These are phyloP conservation scores for Xenops minutus DNA, from an alignment of 2,797 vertebrate species.

Conservation along the genomic window DNA sequence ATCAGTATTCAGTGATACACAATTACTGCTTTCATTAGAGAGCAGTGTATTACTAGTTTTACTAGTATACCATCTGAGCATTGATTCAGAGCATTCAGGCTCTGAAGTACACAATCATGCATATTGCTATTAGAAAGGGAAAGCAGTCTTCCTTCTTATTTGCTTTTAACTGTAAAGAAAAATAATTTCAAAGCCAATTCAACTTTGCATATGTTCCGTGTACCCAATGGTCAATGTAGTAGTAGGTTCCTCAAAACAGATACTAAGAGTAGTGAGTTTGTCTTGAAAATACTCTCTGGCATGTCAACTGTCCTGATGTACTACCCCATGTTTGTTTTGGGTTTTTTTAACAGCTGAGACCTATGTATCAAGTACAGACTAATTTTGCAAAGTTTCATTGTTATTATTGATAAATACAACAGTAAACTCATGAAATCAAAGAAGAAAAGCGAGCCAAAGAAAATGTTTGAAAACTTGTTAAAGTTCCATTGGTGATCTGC, in stretches of 20 bases:
- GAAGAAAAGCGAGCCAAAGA: not conserved
- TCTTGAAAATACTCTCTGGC: not conserved
- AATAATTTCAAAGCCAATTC: not conserved
- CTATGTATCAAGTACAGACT: not conserved
- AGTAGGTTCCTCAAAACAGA: not conserved
- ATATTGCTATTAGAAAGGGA: not conserved
- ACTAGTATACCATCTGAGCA: not conserved
- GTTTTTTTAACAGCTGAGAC: not conserved
- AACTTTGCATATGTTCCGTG: not conserved
- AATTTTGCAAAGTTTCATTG: not conserved
- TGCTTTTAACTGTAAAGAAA: not conserved
- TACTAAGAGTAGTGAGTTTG: not conserved
- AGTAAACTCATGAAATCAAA: not conserved
- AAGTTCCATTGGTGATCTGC: not conserved
- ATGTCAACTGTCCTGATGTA: not conserved
- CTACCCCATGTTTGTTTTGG: not conserved
- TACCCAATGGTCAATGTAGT: not conserved
- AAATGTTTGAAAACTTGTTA: not conserved
- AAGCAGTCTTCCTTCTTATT: not conserved
- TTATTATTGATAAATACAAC: not conserved
- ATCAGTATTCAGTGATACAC: not conserved
- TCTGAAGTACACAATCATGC: not conserved
- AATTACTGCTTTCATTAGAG: not conserved
- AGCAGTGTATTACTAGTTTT: not conserved
- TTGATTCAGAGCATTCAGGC: not conserved